Evolutionary conservation across 2,888 invertebrate genomes (phyloP).

Genomic region (Phlogophora meticulosa): DNA sequence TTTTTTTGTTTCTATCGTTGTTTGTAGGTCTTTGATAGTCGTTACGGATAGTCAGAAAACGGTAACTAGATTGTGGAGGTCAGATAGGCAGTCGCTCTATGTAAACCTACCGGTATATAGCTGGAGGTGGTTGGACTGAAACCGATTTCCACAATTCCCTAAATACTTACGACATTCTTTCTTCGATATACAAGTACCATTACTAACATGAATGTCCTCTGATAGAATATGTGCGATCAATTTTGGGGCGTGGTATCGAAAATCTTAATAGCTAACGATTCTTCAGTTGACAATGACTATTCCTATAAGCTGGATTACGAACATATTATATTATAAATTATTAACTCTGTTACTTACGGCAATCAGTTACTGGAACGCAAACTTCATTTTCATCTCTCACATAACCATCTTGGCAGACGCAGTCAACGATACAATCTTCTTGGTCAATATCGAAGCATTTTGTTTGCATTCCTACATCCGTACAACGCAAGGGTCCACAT

Average conservation of each 20-base stretch:
- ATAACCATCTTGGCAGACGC: constrained; percentile 64
- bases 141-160: too few species aligned
- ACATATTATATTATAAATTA: too few species aligned
- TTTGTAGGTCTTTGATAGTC: too few species aligned
- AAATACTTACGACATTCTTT: constrained; percentile 58
- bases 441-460: constrained; percentile 56
- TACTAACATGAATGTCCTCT: constrained; percentile 66
- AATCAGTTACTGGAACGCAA: constrained; percentile 66
- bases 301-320: constrained; percentile 59
- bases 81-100: too few species aligned
- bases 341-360: constrained; percentile 63
- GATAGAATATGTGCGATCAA: constrained; percentile 52
- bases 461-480: constrained; percentile 63
- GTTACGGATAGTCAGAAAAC: too few species aligned
- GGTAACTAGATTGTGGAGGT: too few species aligned
- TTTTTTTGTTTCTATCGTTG: too few species aligned
- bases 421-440: constrained; percentile 50
- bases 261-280: constrained; percentile 66
- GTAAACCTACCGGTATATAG: too few species aligned
- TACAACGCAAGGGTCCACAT: constrained; percentile 70
- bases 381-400: constrained; percentile 57
- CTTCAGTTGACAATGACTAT: constrained; percentile 58
- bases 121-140: too few species aligned
- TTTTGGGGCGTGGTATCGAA: constrained; percentile 57
- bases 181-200: too few species aligned